phyloP scores from a whole-genome alignment of 1,140 invertebrate species.

The Drosophila sechellia region DNA sequence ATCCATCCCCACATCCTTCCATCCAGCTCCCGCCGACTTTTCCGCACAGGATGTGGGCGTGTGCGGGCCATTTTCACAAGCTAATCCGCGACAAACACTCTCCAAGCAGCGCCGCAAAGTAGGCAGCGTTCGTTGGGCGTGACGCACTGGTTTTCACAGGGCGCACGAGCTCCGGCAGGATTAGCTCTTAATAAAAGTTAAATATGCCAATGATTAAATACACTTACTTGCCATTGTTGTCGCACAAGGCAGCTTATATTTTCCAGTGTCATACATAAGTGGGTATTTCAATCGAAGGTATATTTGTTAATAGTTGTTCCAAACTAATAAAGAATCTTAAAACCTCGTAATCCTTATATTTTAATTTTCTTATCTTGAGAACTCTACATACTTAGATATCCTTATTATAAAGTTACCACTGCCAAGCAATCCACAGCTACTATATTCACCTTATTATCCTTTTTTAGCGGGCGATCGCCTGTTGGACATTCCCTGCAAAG shows the following conservation, averaged over 20 bases:
- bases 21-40: not conserved
- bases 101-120: slow-evolving; percentile 49
- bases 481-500: slow-evolving; percentile 97
- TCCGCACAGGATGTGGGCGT: not conserved
- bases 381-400: no score
- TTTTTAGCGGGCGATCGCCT: slow-evolving; percentile 92
- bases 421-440: not conserved
- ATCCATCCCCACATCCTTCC: not conserved
- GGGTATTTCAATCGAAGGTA: no score
- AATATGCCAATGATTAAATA: slow-evolving; percentile 31
- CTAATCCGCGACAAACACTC: slow-evolving; percentile 65
- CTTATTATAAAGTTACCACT: no score
- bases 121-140: slow-evolving; percentile 53
- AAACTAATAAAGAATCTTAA: no score
- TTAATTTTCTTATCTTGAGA: no score
- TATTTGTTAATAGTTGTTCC: no score
- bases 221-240: not conserved
- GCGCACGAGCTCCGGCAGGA: slow-evolving; percentile 9
- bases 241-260: not conserved
- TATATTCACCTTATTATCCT: not conserved
- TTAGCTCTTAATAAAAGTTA: slow-evolving; percentile 57
- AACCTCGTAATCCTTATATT: no score
- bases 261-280: not conserved
- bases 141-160: slow-evolving; percentile 48
- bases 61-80: slow-evolving; percentile 61